Base-by-base conservation (phyloP, 2,888 invertebrate species). In the Ceratothoa steindachneri region DNA sequence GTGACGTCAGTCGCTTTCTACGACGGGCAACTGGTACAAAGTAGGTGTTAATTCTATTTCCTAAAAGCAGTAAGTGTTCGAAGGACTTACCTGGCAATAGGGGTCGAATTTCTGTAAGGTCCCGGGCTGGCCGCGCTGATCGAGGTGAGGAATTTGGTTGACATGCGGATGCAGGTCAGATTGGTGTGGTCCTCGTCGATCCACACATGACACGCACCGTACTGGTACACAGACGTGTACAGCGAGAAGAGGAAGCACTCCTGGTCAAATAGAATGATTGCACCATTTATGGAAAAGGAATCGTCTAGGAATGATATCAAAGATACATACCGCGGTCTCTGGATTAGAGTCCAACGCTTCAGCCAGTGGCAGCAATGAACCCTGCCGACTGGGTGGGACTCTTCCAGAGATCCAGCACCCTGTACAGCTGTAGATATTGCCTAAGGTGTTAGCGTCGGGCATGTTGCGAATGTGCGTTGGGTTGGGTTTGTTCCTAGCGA, bases 211-310 rank as follows among this genome's bases (percentile, higher is more conserved):
- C 96, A 97, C 82, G 93, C 87, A 0, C 96, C 97, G 85, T 94
- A 95, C 83, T 95, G 93, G 85, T 93, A 95, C 83, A 94, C 93
- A 81, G 94, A 93, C 5, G 95, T 95, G 85, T 96, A 96, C 0
- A 95, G 93, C n/a, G 94, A 92, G 85, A 97, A 96, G 80, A 94
- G 92, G 83, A 97, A 95, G 84, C 97, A 97, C 82, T 93, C 93
- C 77, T 90, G 81, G 19, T 69, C 30, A 41, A 41, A 41, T 9
- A 41, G 15, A 41, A 15, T n/a, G n/a, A n/a, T n/a, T n/a, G n/a
- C 19, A 12, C 27, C 28, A 64, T 64, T 9, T 27, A 19, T 27
- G 9, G n/a, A 15, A 29, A n/a, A 2, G n/a, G n/a, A n/a, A n/a
- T n/a, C n/a, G n/a, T n/a, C n/a, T n/a, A n/a, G n/a, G n/a, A n/a